Conservation (phyloP, 1,140 invertebrate species). For the Araneus ventricosus region DNA sequence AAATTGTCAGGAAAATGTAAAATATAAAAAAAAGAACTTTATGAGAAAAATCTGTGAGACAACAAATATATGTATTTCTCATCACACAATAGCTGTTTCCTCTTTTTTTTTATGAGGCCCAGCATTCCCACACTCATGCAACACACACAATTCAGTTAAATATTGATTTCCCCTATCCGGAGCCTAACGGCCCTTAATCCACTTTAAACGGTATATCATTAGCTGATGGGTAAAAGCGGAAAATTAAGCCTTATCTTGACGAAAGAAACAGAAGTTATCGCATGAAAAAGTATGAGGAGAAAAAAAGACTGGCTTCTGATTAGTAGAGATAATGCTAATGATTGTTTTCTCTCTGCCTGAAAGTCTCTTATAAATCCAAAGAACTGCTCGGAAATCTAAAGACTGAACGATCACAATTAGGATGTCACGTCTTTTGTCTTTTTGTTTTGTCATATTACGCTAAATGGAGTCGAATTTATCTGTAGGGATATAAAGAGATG, state of each 20-base stretch:
- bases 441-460: neutral
- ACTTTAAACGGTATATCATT: conserved; percentile 9
- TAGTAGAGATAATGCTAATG: neutral
- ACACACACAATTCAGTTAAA: neutral
- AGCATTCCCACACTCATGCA: neutral
- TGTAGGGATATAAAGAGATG: neutral
- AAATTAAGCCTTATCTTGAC: neutral
- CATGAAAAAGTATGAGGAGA: neutral
- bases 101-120: neutral
- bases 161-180: neutral
- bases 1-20: no score
- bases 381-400: neutral
- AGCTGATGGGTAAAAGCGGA: neutral
- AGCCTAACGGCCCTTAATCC: neutral
- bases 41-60: no score
- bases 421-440: neutral
- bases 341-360: neutral
- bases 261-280: neutral
- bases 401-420: neutral
- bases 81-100: neutral
- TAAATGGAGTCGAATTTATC: neutral
- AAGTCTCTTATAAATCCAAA: neutral
- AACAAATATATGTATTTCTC: no score
- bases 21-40: no score
- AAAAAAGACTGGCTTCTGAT: neutral